phyloP scores from a whole-genome alignment of 2,113 vertebrate genomes.

The Halichoerus grypus region DNA sequence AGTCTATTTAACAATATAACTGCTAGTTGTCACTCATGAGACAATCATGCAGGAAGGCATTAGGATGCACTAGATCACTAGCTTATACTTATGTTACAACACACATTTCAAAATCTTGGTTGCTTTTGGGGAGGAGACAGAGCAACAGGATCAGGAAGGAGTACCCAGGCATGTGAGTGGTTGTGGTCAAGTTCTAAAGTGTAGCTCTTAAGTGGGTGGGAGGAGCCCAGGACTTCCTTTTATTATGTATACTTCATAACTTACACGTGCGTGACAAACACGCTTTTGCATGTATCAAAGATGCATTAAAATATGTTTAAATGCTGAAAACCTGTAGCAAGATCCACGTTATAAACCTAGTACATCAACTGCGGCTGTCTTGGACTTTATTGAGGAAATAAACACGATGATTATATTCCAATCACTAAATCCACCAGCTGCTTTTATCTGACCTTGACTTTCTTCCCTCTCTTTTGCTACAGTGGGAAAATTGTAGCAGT shows the following conservation, averaged over 20 bases:
- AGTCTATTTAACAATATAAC: not conserved
- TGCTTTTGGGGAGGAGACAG: not conserved
- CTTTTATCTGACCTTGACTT: not conserved
- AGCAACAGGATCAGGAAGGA: not conserved
- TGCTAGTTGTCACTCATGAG: not conserved
- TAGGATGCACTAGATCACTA: not conserved
- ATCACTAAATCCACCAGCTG: not conserved
- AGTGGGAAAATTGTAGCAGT: no score
- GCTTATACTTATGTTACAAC: not conserved
- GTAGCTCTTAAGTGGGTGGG: not conserved
- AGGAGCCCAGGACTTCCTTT: not conserved
- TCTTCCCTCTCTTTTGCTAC: not conserved
- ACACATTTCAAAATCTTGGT: not conserved
- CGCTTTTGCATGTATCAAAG: not conserved
- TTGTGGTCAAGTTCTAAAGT: not conserved
- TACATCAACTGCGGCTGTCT: not conserved
- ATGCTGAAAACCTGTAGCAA: constrained; percentile 33
- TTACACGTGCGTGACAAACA: not conserved
- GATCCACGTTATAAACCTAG: not conserved
- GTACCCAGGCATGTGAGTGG: rapidly evolving
- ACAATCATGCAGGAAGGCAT: not conserved
- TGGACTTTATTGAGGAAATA: not conserved
- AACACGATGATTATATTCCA: not conserved
- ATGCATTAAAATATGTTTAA: not conserved
- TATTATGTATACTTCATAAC: not conserved